These are phyloP conservation scores for Ivindomyrus marchei DNA, from an alignment of 2,113 vertebrate genomes.

Conservation along the genomic window DNA sequence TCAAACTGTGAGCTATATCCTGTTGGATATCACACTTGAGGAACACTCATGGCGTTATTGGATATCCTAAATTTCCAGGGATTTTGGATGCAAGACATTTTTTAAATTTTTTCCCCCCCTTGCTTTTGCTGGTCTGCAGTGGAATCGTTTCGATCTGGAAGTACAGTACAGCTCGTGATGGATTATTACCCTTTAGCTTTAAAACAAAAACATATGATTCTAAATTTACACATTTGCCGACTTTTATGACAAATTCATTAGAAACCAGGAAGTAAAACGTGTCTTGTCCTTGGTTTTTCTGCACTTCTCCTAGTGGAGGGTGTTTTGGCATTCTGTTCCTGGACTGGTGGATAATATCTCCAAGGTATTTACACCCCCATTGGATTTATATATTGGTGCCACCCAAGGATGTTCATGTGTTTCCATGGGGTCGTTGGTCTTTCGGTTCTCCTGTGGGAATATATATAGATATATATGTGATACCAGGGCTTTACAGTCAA, in stretches of 20 bases:
- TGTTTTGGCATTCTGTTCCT: slow-evolving; percentile 11
- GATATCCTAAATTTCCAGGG: slow-evolving; percentile 47
- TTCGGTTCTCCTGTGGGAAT: slow-evolving; percentile 21
- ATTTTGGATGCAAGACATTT: slow-evolving; percentile 30
- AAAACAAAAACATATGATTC: slow-evolving; percentile 27
- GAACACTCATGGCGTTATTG: slow-evolving; percentile 54
- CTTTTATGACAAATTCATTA: neutral
- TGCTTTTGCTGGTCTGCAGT: slow-evolving; percentile 18
- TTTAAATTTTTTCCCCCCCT: neutral
- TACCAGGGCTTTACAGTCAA: slow-evolving; percentile 16
- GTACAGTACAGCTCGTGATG: slow-evolving; percentile 40
- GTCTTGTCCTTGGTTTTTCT: slow-evolving; percentile 5
- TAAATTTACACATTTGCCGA: slow-evolving; percentile 8
- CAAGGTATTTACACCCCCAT: slow-evolving; percentile 2
- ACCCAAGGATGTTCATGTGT: neutral
- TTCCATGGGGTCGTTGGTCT: neutral
- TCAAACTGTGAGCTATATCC: slow-evolving; percentile 43
- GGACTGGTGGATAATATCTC: slow-evolving; percentile 19
- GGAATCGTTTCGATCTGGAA: slow-evolving; percentile 48
- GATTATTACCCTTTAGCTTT: slow-evolving; percentile 40
- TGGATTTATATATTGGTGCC: slow-evolving; percentile 15
- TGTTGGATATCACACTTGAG: slow-evolving; percentile 61
- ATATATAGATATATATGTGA: slow-evolving; percentile 12
- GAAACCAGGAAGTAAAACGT: slow-evolving; percentile 4
- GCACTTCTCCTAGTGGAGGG: slow-evolving; percentile 13